Conservation (phyloP, 2,113 vertebrate genomes). For the Murina feae region DNA sequence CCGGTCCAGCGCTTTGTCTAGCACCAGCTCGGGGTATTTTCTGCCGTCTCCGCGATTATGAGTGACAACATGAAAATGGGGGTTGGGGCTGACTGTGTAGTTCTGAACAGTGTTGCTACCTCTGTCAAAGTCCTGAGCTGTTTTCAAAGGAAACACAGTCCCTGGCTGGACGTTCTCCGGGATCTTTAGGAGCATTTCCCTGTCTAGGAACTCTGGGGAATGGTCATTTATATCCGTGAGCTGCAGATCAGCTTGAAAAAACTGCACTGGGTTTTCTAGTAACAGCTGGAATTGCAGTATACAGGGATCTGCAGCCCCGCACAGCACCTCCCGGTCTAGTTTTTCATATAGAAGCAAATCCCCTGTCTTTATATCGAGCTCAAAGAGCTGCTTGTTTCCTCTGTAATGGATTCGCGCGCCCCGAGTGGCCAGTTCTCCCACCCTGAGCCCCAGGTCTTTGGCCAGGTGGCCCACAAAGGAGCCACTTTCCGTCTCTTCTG, state of each 20-base stretch:
- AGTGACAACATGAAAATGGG: slow-evolving; percentile 81
- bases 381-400: slow-evolving; percentile 83
- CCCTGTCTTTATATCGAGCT: slow-evolving; percentile 74
- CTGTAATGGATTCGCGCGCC: slow-evolving; percentile 79
- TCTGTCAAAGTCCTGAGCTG: slow-evolving; percentile 81
- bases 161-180: slow-evolving; percentile 82
- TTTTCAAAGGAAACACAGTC: slow-evolving; percentile 82
- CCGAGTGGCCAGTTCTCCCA: slow-evolving; percentile 65
- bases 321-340: slow-evolving; percentile 68
- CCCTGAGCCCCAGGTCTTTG: slow-evolving; percentile 55
- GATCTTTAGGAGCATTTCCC: slow-evolving; percentile 82
- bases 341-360: slow-evolving; percentile 77
- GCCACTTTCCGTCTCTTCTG: slow-evolving; percentile 83
- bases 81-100: slow-evolving; percentile 81
- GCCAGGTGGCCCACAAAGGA: slow-evolving; percentile 78
- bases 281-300: slow-evolving; percentile 81
- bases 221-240: slow-evolving; percentile 86
- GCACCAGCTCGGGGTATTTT: slow-evolving; percentile 69
- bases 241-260: slow-evolving; percentile 83
- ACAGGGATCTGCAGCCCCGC: slow-evolving; percentile 76
- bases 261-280: slow-evolving; percentile 83
- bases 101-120: slow-evolving; percentile 83
- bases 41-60: slow-evolving; percentile 61
- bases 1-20: slow-evolving; percentile 71
- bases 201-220: slow-evolving; percentile 81